Base-by-base conservation (phyloP, 2,797 vertebrate genomes). In the Lycodopsis pacificus region DNA sequence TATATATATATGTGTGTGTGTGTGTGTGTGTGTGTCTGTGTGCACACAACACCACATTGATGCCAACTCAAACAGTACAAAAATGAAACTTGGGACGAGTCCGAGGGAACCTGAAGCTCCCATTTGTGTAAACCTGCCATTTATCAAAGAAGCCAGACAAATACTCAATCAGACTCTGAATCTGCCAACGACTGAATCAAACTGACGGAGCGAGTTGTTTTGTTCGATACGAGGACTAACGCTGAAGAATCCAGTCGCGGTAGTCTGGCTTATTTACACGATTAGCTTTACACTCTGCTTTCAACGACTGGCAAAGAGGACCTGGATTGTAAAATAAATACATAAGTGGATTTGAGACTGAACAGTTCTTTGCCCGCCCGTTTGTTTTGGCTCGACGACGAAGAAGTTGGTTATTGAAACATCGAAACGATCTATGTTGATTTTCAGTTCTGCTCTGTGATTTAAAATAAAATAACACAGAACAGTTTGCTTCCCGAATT, bases 191-290 rank as follows among this genome's bases (percentile, higher is more conserved):
- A 66, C 78, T 59, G 73, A 83, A 68, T 64, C 73, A 19, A 30
- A 53, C 34, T 19, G 59, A 76, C 4, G 59, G 79, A 77, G 64
- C 3, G 51, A 72, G 80, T 58, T 13, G 51, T 62, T 57, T 48
- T 77, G 75, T 71, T 68, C 65, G 68, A 85, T 87, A 87, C 65
- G 80, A 93, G 88, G 91, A 95, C 92, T 91, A 93, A 94, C 92
- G 86, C 86, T 91, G 84, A 88, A 84, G 88, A 92, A 73, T 86
- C 87, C 82, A 78, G 81, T 90, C 87, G 86, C 27, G 51, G 76
- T 94, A 92, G 88, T 89, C 80, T 81, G 88, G 85, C 75, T 84
- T 88, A 81, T 89, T 83, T 91, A 91, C 87, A 89, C 84, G 30
- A 58, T 81, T 92, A 90, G 90, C 91, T 92, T 90, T 91, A 91